Evolutionary conservation across 2,113 vertebrate species (phyloP).

Genomic region (Rhabdornis inornatus): DNA sequence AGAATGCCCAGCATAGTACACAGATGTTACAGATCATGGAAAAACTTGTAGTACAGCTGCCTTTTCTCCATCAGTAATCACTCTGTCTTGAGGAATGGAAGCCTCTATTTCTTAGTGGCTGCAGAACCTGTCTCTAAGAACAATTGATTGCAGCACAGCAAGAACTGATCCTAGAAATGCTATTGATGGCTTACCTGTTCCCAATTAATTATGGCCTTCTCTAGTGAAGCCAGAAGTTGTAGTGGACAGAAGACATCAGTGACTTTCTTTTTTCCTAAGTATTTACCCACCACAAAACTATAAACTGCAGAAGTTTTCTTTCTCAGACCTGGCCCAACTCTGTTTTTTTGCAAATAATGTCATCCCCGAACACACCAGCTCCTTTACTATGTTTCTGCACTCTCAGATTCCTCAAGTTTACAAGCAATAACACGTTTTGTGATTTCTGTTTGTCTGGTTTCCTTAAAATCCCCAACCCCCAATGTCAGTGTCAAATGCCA

Average conservation of each 20-base stretch:
- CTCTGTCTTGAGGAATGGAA: background rate
- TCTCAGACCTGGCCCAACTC: background rate
- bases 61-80: background rate
- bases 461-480: background rate
- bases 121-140: background rate
- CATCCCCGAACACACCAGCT: background rate
- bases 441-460: background rate
- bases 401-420: background rate
- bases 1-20: background rate
- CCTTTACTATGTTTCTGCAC: background rate
- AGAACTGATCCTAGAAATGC: background rate
- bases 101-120: background rate
- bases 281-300: background rate
- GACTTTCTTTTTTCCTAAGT: background rate
- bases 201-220: background rate
- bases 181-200: background rate
- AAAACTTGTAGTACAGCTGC: background rate
- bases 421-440: background rate
- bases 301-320: background rate
- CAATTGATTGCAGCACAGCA: background rate
- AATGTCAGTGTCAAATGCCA: background rate
- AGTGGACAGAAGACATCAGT: background rate
- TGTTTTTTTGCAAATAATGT: background rate
- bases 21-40: background rate
- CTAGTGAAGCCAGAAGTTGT: background rate